Percentiles rank a stretch among this genome's conserved stretches.
These are phyloP conservation scores for Heteromormyrus szaboi DNA, from an alignment of 2,797 vertebrate species.

Conservation along the genomic window DNA sequence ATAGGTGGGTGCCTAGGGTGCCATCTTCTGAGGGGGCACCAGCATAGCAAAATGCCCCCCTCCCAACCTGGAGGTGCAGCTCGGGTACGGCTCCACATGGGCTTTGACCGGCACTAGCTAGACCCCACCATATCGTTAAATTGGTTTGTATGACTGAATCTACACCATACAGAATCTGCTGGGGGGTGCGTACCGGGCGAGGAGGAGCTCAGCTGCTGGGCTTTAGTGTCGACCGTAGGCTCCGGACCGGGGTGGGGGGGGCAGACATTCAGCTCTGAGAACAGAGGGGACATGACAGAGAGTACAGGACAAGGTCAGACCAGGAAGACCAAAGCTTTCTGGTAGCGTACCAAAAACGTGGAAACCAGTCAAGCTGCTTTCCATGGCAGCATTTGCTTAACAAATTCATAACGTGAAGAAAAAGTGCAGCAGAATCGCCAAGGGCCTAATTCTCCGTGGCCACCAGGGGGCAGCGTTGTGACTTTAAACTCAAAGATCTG, in stretches of 20 bases:
- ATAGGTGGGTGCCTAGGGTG: background rate
- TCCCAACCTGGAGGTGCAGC: background rate
- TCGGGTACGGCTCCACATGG: background rate
- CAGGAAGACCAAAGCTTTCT: background rate
- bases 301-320: background rate
- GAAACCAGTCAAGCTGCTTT: background rate
- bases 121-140: background rate
- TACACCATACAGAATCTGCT: background rate
- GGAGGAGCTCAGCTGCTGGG: slow-evolving; percentile 8
- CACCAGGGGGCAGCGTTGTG: background rate
- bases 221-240: slow-evolving; percentile 48
- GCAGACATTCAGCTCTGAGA: slow-evolving; percentile 21
- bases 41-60: background rate
- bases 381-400: background rate
- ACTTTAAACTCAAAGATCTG: background rate
- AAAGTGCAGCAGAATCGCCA: background rate
- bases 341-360: background rate
- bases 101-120: background rate
- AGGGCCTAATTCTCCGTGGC: background rate
- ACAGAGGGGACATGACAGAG: background rate
- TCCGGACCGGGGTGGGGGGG: slow-evolving; percentile 52
- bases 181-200: background rate
- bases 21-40: background rate
- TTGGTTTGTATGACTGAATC: background rate
- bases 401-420: background rate